Evolutionary conservation across 2,888 invertebrate genomes (phyloP).

Genomic region (Subacronicta megacephala): DNA sequence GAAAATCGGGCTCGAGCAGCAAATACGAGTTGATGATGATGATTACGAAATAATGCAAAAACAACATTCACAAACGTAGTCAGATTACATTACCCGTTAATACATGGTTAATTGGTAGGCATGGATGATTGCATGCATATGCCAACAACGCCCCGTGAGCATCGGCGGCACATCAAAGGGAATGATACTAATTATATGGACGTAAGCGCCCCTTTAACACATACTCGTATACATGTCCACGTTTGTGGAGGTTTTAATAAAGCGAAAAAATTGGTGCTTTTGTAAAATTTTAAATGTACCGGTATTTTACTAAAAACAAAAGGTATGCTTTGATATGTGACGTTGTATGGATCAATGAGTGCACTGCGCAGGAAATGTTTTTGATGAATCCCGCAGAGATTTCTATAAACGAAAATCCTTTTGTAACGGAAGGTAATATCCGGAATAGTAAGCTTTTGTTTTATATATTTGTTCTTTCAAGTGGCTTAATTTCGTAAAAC

Average conservation of each 20-base stretch:
- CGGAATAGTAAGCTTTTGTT: background rate
- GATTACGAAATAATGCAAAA: too few relatives aligned
- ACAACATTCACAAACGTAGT: too few relatives aligned
- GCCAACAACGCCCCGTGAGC: background rate
- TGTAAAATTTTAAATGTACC: background rate
- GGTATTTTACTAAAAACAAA: background rate
- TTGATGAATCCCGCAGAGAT: background rate
- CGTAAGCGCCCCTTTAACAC: slow-evolving; percentile 2
- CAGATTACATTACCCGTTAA: too few relatives aligned
- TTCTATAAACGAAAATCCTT: background rate
- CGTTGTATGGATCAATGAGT: background rate
- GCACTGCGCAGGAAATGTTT: background rate
- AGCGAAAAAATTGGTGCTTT: background rate
- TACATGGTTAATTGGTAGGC: slow-evolving; percentile 26
- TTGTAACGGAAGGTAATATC: background rate
- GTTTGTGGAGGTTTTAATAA: slow-evolving; percentile 5
- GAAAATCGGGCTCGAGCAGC: too few relatives aligned
- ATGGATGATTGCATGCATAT: slow-evolving; percentile 17
- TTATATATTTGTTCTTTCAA: background rate
- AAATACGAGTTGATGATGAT: too few relatives aligned
- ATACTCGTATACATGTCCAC: background rate
- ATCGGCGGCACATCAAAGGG: slow-evolving; percentile 39
- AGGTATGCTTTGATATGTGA: slow-evolving; percentile 1
- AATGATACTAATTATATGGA: slow-evolving; percentile 28
- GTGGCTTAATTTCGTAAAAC: background rate